Conservation (phyloP, 1,140 invertebrate species). For the Magallana ariakensis region DNA sequence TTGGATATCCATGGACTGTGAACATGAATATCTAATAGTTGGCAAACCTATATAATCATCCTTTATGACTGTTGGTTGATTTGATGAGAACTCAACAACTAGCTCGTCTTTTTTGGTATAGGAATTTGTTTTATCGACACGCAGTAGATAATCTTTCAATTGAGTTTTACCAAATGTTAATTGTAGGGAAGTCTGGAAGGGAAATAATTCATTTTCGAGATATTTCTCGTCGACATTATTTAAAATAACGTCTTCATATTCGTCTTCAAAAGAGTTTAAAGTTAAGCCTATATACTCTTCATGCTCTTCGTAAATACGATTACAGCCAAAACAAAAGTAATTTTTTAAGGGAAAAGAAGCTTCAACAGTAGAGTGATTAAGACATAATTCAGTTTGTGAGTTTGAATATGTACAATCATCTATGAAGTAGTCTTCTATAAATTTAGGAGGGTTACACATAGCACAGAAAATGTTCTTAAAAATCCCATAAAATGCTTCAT, state of each 20-base stretch:
- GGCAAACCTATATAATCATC: background rate
- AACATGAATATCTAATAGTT: background rate
- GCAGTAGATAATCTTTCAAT: too few species aligned
- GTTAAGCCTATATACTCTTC: background rate
- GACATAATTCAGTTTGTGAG: background rate
- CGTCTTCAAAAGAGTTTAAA: too few species aligned
- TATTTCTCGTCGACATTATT: background rate
- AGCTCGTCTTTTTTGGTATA: too few species aligned
- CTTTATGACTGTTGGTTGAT: too few species aligned
- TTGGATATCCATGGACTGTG: background rate
- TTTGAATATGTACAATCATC: background rate
- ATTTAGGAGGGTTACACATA: background rate
- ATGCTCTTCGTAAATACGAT: background rate
- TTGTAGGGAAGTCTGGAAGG: too few species aligned
- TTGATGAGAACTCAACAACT: too few species aligned
- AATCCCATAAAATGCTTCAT: background rate
- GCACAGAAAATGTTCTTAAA: slow-evolving; percentile 5
- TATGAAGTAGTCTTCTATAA: background rate
- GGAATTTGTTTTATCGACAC: too few species aligned
- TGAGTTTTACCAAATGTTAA: too few species aligned
- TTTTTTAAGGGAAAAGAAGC: slow-evolving; percentile 9
- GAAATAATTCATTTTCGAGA: background rate
- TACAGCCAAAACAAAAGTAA: background rate
- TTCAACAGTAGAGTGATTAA: background rate
- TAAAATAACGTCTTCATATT: background rate